Evolutionary conservation across 92 coral and sea anemone species (phyloP).

Genomic region (Phenganax stokvisi): DNA sequence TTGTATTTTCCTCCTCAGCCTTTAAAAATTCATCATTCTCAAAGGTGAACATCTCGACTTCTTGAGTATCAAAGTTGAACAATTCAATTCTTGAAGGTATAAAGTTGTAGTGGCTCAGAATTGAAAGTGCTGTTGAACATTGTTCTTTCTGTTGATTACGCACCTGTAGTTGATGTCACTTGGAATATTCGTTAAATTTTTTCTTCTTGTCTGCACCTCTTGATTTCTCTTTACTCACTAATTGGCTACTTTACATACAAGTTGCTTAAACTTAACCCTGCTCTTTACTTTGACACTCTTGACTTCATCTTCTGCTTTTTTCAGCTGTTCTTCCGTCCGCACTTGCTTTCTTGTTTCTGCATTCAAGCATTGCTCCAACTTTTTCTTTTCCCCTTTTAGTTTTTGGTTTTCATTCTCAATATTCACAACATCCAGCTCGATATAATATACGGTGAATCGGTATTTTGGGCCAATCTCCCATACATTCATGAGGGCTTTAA

Average conservation of each 20-base stretch:
- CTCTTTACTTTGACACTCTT: conserved; percentile 2
- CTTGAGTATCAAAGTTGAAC: conserved; percentile 39
- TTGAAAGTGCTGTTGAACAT: conserved; percentile 49
- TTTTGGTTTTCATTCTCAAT: conserved; percentile 22
- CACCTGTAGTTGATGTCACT: conserved; percentile 37
- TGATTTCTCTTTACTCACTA: conserved; percentile 29
- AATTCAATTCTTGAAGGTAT: conserved; percentile 55
- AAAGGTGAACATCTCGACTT: conserved; percentile 41
- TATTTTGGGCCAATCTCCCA: conserved; percentile 28
- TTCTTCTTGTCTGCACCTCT: conserved; percentile 34
- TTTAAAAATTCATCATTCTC: conserved; percentile 28
- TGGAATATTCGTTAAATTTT: conserved; percentile 26
- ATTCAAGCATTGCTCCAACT: conserved; percentile 12
- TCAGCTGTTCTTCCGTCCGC: conserved; percentile 19
- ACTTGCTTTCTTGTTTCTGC: conserved; percentile 21
- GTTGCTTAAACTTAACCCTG: conserved; percentile 26
- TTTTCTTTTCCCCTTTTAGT: conserved; percentile 21
- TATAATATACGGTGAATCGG: conserved; percentile 28
- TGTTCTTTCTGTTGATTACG: conserved; percentile 42
- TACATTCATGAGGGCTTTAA: background rate
- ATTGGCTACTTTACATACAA: conserved; percentile 35
- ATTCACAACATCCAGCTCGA: conserved; percentile 26
- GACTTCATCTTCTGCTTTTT: conserved; percentile 12
- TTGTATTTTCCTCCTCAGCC: conserved; percentile 29
- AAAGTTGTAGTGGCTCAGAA: conserved; percentile 51